Evolutionary conservation across 2,888 invertebrate species (phyloP).

Genomic region (Tinea trinotella): DNA sequence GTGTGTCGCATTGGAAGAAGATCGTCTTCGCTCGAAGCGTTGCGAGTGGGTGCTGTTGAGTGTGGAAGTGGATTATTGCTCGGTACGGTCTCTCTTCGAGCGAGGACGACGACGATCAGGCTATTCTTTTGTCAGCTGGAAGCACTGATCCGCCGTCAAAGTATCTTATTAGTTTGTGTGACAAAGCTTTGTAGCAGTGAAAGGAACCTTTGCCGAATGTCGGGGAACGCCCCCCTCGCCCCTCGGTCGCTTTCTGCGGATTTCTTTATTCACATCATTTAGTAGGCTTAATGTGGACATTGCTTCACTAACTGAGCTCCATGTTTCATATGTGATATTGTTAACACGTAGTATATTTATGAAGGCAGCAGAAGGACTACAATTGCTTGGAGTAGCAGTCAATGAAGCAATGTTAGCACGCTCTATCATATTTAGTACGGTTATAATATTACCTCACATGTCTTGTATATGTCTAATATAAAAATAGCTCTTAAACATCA

Average conservation of each 20-base stretch:
- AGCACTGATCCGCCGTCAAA: neutral
- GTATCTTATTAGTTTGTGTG: neutral
- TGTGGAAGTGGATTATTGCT: neutral
- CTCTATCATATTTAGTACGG: neutral
- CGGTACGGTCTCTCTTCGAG: slow-evolving; percentile 5
- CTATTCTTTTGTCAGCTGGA: neutral
- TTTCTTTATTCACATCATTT: neutral
- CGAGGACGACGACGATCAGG: neutral
- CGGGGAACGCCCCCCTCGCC: neutral
- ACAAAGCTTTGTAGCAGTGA: neutral
- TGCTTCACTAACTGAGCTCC: neutral
- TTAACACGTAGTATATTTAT: too few relatives aligned
- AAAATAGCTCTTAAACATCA: neutral
- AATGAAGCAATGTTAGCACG: neutral
- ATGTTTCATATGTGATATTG: too few relatives aligned
- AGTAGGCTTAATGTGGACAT: neutral
- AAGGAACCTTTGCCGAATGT: neutral
- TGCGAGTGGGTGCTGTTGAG: slow-evolving; percentile 7
- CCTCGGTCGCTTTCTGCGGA: neutral
- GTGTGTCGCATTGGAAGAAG: neutral
- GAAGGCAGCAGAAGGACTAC: too few relatives aligned
- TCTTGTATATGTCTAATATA: neutral
- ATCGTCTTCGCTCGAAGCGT: neutral
- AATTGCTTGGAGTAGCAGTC: neutral
- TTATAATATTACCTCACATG: slow-evolving; percentile 16